A percentile compares a stretch with the other conserved stretches of the same genome.
Conservation (phyloP, 2,797 vertebrate genomes). For the Apodemus agrarius region DNA sequence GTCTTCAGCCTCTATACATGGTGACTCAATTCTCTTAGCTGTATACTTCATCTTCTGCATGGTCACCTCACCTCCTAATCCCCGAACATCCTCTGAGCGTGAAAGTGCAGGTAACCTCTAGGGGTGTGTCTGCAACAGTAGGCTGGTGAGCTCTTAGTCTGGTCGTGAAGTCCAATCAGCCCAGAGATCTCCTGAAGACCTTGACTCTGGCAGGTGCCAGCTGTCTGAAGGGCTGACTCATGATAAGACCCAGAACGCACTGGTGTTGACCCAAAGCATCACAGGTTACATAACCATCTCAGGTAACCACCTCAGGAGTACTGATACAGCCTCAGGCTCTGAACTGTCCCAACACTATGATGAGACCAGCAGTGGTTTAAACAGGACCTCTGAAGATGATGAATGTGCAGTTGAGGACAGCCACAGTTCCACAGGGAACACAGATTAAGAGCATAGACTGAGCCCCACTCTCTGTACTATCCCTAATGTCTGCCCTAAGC, state of each 20-base stretch:
- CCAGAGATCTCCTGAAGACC: not conserved
- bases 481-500: not conserved
- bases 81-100: too few species aligned
- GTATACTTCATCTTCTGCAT: not conserved
- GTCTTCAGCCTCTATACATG: too few species aligned
- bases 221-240: not conserved
- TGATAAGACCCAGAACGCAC: accelerated
- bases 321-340: not conserved
- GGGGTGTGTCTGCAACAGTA: not conserved
- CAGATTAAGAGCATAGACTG: not conserved
- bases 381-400: not conserved
- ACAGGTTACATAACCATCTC: not conserved
- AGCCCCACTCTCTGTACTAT: not conserved
- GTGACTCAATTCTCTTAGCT: not conserved
- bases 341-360: not conserved
- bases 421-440: not conserved
- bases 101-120: too few species aligned
- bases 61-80: not conserved
- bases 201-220: not conserved
- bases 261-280: not conserved
- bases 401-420: too few species aligned
- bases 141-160: too few species aligned
- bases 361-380: not conserved
- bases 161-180: not conserved
- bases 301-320: not conserved